These are phyloP conservation scores for Eclectus roratus DNA, from an alignment of 2,113 vertebrate genomes.

Conservation along the genomic window DNA sequence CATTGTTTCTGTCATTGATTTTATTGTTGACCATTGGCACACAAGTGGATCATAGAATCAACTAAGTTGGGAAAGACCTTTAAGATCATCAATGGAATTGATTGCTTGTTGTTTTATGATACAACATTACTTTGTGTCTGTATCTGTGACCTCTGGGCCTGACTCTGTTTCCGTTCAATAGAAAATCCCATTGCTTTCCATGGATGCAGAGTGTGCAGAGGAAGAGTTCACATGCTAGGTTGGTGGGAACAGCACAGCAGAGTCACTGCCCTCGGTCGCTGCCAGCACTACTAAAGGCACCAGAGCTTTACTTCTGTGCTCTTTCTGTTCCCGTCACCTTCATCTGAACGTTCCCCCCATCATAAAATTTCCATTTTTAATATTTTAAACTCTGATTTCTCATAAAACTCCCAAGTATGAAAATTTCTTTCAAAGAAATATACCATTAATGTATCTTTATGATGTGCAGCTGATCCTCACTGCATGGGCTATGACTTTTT, in stretches of 20 bases:
- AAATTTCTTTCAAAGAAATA: constrained; percentile 60
- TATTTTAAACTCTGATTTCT: constrained; percentile 68
- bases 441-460: constrained; percentile 73
- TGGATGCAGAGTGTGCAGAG: background rate
- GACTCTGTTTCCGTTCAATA: background rate
- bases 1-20: background rate
- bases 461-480: constrained; percentile 68
- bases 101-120: background rate
- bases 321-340: background rate
- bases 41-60: background rate
- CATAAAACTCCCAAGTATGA: constrained; percentile 59
- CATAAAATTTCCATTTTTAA: constrained; percentile 60
- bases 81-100: background rate
- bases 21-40: background rate
- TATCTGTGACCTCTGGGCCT: background rate
- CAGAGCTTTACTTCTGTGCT: background rate
- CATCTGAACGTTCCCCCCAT: background rate
- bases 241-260: background rate
- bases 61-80: background rate
- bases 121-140: background rate
- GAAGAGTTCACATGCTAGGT: accelerated
- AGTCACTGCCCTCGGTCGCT: background rate
- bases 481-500: constrained; percentile 54
- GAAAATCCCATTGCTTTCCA: background rate
- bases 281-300: background rate